Evolutionary conservation across 2,888 invertebrate species (phyloP).

Genomic region (Steinernema carpocapsae): DNA sequence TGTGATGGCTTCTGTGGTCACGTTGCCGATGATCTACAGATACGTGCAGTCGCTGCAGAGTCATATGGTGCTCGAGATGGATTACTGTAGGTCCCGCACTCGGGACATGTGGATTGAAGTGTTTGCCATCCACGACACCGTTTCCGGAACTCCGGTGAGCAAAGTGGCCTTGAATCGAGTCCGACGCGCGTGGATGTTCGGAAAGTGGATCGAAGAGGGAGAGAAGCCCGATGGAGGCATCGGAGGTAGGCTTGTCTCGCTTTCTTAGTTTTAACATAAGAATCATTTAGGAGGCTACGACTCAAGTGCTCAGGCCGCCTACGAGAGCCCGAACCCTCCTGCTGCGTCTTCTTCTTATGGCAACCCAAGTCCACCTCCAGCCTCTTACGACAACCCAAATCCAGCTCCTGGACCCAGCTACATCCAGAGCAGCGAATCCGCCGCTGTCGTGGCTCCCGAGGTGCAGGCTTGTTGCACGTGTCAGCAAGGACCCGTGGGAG

Average conservation of each 20-base stretch:
- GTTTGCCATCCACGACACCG: slow-evolving; percentile 27
- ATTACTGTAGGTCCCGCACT: slow-evolving; percentile 30
- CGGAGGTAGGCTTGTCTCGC: background rate
- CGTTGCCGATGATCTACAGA: slow-evolving; percentile 28
- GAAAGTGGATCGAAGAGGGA: slow-evolving; percentile 23
- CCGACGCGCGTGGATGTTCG: slow-evolving; percentile 30
- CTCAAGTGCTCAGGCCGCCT: background rate
- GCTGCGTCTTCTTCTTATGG: no score
- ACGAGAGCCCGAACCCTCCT: background rate
- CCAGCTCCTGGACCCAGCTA: slow-evolving; percentile 8
- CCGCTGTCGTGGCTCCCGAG: slow-evolving; percentile 20
- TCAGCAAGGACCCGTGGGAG: slow-evolving; percentile 78
- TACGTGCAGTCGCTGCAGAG: slow-evolving; percentile 32
- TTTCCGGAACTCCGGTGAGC: background rate
- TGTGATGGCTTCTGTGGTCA: slow-evolving; percentile 26
- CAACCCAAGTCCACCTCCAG: background rate
- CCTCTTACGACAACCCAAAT: background rate
- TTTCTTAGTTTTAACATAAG: background rate
- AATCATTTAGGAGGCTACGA: background rate
- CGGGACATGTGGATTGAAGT: slow-evolving; percentile 30
- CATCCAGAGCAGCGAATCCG: slow-evolving; percentile 20
- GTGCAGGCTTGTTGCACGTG: slow-evolving; percentile 38
- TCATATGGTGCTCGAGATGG: slow-evolving; percentile 26
- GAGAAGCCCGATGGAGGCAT: slow-evolving; percentile 20
- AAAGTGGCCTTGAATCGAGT: background rate